Evolutionary conservation across 2,888 invertebrate genomes (phyloP).

Genomic region (Meandrusa payeni): DNA sequence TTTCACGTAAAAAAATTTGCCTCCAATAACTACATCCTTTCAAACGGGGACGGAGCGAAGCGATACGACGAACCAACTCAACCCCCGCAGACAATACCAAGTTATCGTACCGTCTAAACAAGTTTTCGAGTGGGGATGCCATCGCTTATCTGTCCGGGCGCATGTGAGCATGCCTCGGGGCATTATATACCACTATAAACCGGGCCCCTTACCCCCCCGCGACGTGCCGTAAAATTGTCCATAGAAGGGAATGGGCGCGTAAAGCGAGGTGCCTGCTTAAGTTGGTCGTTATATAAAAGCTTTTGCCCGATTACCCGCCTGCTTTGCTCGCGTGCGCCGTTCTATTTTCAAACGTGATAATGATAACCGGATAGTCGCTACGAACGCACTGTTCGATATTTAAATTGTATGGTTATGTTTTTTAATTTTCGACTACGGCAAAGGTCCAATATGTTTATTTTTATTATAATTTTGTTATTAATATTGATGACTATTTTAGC

Average conservation of each 20-base stretch:
- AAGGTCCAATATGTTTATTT: no score
- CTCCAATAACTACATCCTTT: background rate
- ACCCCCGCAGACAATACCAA: slow-evolving; percentile 67
- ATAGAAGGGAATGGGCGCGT: slow-evolving; percentile 61
- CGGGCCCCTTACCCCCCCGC: slow-evolving; percentile 51
- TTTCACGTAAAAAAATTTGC: no score
- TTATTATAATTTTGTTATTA: no score
- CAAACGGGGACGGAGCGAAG: slow-evolving; percentile 24
- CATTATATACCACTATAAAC: slow-evolving; percentile 63
- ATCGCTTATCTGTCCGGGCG: slow-evolving; percentile 72
- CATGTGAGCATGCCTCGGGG: slow-evolving; percentile 73
- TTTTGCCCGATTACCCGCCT: slow-evolving; percentile 75
- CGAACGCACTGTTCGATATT: slow-evolving; percentile 30
- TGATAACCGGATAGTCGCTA: slow-evolving; percentile 67
- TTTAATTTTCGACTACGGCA: no score
- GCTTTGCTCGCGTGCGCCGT: slow-evolving; percentile 77
- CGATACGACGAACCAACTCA: slow-evolving; percentile 35
- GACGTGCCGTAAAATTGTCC: slow-evolving; percentile 57
- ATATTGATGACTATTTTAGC: no score
- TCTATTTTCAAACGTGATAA: slow-evolving; percentile 78
- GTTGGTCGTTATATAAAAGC: slow-evolving; percentile 63
- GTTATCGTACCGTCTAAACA: slow-evolving; percentile 72
- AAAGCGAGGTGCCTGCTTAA: slow-evolving; percentile 52
- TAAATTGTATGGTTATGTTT: slow-evolving; percentile 13
- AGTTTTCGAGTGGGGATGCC: slow-evolving; percentile 75